Base-by-base conservation (phyloP, 1,140 invertebrate species). In the Plutomurus gul region DNA sequence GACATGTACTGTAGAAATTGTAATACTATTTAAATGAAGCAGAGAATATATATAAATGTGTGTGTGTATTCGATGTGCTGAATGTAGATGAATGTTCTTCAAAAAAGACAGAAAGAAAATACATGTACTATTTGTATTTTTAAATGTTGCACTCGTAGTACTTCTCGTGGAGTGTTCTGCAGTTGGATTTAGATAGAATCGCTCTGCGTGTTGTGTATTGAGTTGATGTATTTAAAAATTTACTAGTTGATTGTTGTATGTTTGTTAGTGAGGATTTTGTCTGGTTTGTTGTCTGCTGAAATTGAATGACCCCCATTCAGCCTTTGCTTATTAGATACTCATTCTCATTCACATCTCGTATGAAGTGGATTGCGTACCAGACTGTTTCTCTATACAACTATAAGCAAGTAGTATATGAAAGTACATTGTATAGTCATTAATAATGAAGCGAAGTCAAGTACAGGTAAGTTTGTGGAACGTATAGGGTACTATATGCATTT, bases 271-370 rank as follows among this genome's bases (percentile, higher is more conserved):
- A 65, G 25, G 56, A 16, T 65, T 65, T 65, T 65, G 27, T n/a
- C 25, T 65, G 30, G 56, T 65, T 65, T 65, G 56, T 65, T 30
- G 56, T 65, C 56, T 65, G 56, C 27, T 65, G 56, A 65, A 65
- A 65, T 30, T 30, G 56, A 65, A 65, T 65, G 56, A 65, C 56
- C 56, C 56, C 56, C 56, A 65, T 65, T 65, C 56, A 65, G 56
- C 56, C n/a, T 65, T 65, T 65, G 27, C 56, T 65, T 65, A 65
- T 65, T 65, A 65, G 25, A 33, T 36, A 27, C 56, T 65, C 56
- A 65, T 65, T 65, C 27, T 65, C 56, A 65, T 65, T 65, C 56
- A 65, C 18, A 65, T 65, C 56, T 65, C 56, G 56, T 51, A 51
- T 51, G 25, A 49, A 51, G 47, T 65, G 30, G 7, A 65, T 65